Base-by-base conservation (phyloP, 92 coral and sea anemone species). In the Porites rus region DNA sequence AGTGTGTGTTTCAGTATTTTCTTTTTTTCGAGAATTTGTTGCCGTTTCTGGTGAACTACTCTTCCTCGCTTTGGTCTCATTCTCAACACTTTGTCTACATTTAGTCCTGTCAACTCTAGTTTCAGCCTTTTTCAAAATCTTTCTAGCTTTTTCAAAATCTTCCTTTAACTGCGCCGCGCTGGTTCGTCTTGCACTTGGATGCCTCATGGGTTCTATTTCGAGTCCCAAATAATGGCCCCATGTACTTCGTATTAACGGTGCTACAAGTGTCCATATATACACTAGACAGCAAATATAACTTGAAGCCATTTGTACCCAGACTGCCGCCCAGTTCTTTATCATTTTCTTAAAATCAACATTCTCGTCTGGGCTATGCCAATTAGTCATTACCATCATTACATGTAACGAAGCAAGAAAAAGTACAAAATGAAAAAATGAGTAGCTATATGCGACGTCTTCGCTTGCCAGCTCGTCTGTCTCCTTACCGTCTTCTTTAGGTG, bases 321-420 rank as follows among this genome's bases (percentile, higher is more conserved):
- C 99, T 4, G 99, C 96, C 0, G 99, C 96, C 99, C 99, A 97
- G 85, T 97, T 97, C 77, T 97, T 97, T 20, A 97, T 94, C 75
- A 97, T 91, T 80, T 97, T 97, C 85, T 95, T 97, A 76, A 97
- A 91, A 77, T 97, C 98, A 10, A 95, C 94, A 38, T 80, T 86
- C 67, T 97, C 98, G 46, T 95, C 97, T 53, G 99, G 99, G 76
- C 99, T 97, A 51, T 97, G 99, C 99, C 99, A 97, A 92, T 97
- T 97, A 2, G 99, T 97, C 54, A 97, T 91, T 0, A 97, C 98
- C 99, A 97, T 97, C 99, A 97, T 97, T 9, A 97, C 83, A 53
- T 97, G 98, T 63, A 97, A 84, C 1, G 99, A 97, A 6, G 98
- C 98, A 14, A 97, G 84, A 65, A 93, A 95, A 56, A 97, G 91